phyloP scores from a whole-genome alignment of 2,888 invertebrate species.

The Steromphala cineraria region DNA sequence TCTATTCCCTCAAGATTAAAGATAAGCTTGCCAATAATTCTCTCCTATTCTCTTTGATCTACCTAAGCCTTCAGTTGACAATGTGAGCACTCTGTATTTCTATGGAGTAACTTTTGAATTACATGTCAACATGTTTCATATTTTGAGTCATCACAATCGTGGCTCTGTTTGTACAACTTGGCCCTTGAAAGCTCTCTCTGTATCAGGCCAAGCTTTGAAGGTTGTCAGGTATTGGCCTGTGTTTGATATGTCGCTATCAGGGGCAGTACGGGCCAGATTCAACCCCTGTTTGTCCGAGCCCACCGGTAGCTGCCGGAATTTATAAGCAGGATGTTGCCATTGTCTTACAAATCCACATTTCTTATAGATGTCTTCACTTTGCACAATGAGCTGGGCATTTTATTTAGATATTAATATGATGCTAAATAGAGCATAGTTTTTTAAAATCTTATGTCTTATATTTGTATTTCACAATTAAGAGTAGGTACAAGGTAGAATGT shows the following conservation, averaged over 20 bases:
- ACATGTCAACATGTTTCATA: constrained; percentile 13
- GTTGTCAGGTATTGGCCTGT: neutral
- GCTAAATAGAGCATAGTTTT: too few relatives aligned
- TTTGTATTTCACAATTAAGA: too few relatives aligned
- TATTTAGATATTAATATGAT: too few relatives aligned
- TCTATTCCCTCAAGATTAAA: neutral
- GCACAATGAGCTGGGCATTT: too few relatives aligned
- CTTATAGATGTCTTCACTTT: too few relatives aligned
- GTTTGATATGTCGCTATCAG: neutral
- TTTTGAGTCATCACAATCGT: neutral
- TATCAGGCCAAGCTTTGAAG: neutral
- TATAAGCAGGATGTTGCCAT: neutral
- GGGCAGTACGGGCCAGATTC: neutral
- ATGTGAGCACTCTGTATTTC: neutral
- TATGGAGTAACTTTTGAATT: neutral
- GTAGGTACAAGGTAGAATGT: too few relatives aligned
- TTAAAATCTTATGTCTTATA: too few relatives aligned
- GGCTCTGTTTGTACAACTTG: constrained; percentile 3
- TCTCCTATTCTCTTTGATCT: constrained; percentile 2
- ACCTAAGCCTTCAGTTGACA: neutral
- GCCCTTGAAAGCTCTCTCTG: constrained; percentile 2
- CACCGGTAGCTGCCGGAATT: neutral
- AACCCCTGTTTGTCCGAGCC: neutral
- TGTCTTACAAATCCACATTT: neutral
- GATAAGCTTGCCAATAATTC: neutral